Evolutionary conservation across 2,888 invertebrate species (phyloP).

Genomic region (Bellardia bayeri): DNA sequence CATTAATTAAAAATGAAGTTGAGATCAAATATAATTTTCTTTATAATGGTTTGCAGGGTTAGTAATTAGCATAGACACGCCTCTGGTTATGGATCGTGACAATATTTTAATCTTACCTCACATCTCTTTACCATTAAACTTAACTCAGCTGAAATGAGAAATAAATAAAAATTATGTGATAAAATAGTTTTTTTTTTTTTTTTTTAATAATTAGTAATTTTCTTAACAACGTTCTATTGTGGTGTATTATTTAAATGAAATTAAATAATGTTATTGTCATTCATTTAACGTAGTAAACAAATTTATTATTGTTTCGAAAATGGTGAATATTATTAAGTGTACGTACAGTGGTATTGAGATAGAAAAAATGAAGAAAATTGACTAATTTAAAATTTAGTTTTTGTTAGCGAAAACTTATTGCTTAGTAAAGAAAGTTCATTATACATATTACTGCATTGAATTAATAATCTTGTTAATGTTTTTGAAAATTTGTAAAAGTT

Average conservation of each 20-base stretch:
- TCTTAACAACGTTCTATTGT: slow-evolving; percentile 43
- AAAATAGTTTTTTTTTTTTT: slow-evolving; percentile 32
- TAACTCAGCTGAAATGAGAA: not conserved
- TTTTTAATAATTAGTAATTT: slow-evolving; percentile 35
- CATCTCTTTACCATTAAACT: slow-evolving; percentile 38
- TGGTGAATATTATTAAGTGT: not conserved
- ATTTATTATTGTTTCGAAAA: not conserved
- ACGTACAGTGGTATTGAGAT: not conserved
- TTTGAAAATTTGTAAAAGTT: too few species aligned
- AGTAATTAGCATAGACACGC: slow-evolving; percentile 48
- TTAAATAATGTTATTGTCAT: slow-evolving; percentile 11
- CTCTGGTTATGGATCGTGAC: slow-evolving; percentile 63
- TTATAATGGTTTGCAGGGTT: slow-evolving; percentile 6
- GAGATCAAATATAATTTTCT: slow-evolving; percentile 7
- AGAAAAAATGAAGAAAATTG: not conserved
- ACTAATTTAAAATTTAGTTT: not conserved
- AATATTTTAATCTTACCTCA: slow-evolving; percentile 65
- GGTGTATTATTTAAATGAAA: slow-evolving; percentile 20
- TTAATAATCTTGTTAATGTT: too few species aligned
- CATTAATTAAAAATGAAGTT: not conserved
- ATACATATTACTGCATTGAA: too few species aligned
- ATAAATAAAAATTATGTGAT: slow-evolving; percentile 16
- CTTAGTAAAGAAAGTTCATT: too few species aligned
- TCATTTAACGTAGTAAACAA: not conserved
- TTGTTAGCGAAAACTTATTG: too few species aligned